Percentiles rank a stretch among this genome's conserved stretches.
Evolutionary conservation across 1,140 invertebrate species (phyloP).

Genomic region (Neodiprion pinetum): DNA sequence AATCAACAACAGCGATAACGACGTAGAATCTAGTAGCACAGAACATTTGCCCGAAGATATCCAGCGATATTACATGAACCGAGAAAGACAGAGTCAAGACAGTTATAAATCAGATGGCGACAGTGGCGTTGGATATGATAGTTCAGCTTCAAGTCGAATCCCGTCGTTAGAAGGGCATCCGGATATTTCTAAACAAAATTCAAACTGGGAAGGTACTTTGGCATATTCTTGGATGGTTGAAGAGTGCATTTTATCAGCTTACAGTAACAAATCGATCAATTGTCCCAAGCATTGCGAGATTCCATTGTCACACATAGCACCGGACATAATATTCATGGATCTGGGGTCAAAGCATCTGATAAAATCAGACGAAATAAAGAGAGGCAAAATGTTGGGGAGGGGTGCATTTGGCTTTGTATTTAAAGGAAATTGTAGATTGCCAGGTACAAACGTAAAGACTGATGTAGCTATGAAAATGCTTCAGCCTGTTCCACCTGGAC

Average conservation of each 20-base stretch:
- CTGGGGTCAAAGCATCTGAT: constrained; percentile 82
- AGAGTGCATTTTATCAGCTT: constrained; percentile 91
- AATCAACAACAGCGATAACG: constrained; percentile 47
- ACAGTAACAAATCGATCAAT: constrained; percentile 71
- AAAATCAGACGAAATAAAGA: constrained; percentile 78
- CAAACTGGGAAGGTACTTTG: constrained; percentile 44
- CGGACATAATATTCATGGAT: constrained; percentile 90
- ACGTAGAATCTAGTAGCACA: constrained; percentile 41
- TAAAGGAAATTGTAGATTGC: constrained; percentile 76
- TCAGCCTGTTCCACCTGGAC: constrained; percentile 89
- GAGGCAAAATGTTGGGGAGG: constrained; percentile 85
- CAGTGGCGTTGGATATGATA: constrained; percentile 80
- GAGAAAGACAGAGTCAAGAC: constrained; percentile 66
- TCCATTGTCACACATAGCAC: constrained; percentile 77
- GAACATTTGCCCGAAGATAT: constrained; percentile 49
- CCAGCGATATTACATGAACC: constrained; percentile 31
- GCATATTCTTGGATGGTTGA: constrained; percentile 88
- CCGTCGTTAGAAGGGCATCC: constrained; percentile 83
- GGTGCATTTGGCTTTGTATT: constrained; percentile 99
- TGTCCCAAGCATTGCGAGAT: constrained; percentile 82
- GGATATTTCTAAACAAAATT: constrained; percentile 49
- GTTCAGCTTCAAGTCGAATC: constrained; percentile 73
- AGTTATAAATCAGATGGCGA: constrained; percentile 79
- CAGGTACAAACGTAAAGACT: constrained; percentile 64
- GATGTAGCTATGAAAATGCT: constrained; percentile 96